These are phyloP conservation scores for Brachionus calyciflorus DNA, from an alignment of 1,140 invertebrate genomes.

Conservation along the genomic window DNA sequence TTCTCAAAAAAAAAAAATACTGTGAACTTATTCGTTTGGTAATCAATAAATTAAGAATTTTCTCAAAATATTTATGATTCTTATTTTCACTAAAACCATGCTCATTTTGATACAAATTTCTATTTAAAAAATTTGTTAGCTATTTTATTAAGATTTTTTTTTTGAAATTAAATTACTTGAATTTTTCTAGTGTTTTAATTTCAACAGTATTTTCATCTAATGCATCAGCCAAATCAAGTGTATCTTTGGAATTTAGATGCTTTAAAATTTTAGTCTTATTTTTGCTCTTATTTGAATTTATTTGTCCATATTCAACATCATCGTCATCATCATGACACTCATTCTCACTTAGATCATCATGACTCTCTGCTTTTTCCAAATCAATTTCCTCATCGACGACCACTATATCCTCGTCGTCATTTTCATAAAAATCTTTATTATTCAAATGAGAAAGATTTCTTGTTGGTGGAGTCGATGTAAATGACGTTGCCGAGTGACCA, in stretches of 20 bases:
- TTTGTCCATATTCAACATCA: constrained; percentile 30
- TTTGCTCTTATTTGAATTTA: neutral
- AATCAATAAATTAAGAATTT: neutral
- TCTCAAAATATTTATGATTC: constrained; percentile 5
- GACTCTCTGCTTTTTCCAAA: constrained; percentile 35
- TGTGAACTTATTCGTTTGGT: neutral
- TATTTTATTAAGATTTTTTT: too few species aligned
- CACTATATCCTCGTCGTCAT: constrained; percentile 34
- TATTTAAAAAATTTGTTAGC: too few species aligned
- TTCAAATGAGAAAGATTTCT: neutral
- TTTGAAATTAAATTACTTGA: neutral
- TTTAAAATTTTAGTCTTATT: too few species aligned
- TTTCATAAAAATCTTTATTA: constrained; percentile 24
- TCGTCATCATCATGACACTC: constrained; percentile 35
- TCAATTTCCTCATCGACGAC: constrained; percentile 13
- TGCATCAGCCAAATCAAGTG: neutral
- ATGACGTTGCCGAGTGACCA: neutral
- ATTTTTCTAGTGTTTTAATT: constrained; percentile 6
- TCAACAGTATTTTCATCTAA: neutral
- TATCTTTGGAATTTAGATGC: too few species aligned
- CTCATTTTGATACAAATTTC: constrained; percentile 5
- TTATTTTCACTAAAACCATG: neutral
- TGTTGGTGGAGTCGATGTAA: neutral
- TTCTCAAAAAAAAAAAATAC: neutral
- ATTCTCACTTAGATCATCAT: constrained; percentile 21